A percentile compares a stretch with the other conserved stretches of the same genome.
Evolutionary conservation across 2,797 vertebrate genomes (phyloP).

Genomic region (Poecile montanus): DNA sequence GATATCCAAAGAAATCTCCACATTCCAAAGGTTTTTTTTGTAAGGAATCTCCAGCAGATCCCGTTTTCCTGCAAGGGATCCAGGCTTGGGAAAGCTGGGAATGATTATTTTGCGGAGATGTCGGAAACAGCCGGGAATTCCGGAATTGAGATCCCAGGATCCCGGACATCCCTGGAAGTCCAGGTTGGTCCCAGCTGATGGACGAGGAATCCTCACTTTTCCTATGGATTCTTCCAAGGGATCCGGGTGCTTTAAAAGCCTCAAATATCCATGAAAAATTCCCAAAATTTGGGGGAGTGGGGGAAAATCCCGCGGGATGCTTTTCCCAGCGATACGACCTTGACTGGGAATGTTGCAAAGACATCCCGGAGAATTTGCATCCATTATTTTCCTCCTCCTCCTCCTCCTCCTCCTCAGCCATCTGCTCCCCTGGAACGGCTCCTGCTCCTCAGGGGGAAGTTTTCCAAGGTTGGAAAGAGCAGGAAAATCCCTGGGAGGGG

Average conservation of each 20-base stretch:
- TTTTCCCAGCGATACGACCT: neutral
- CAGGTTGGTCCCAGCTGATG: neutral
- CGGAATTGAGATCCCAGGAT: neutral
- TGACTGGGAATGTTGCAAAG: neutral
- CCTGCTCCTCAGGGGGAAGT: neutral
- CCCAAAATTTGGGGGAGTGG: neutral
- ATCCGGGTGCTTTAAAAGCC: fast-evolving
- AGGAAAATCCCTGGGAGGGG: neutral
- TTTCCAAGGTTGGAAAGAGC: neutral
- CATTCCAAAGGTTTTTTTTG: neutral
- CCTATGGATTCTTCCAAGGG: neutral
- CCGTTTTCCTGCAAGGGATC: fast-evolving
- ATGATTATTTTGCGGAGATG: neutral
- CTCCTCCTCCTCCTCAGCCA: constrained; percentile 36
- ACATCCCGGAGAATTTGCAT: constrained; percentile 1
- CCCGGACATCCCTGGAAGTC: neutral
- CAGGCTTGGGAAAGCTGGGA: neutral
- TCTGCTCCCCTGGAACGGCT: constrained; percentile 45
- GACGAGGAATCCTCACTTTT: neutral
- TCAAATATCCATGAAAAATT: neutral
- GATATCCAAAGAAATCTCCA: neutral
- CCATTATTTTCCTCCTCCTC: constrained; percentile 13
- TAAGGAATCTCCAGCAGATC: neutral
- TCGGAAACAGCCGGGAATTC: neutral
- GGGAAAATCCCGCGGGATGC: neutral